Evolutionary conservation across 1,140 invertebrate genomes (phyloP).

Genomic region (Spodoptera frugiperda): DNA sequence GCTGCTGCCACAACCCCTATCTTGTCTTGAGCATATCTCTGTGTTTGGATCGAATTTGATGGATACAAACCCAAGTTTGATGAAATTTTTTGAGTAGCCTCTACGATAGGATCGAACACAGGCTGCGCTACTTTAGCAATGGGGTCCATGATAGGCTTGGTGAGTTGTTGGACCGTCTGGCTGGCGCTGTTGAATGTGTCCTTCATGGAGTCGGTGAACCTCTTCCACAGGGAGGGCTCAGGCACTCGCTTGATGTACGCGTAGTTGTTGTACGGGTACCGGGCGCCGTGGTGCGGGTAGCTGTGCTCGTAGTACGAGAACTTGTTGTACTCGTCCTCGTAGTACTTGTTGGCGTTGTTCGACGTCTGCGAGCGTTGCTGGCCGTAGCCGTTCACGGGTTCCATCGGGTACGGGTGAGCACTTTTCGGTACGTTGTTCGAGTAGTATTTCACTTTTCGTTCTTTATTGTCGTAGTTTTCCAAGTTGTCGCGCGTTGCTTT

Average conservation of each 20-base stretch:
- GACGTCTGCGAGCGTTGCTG: conserved; percentile 84
- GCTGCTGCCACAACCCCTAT: conserved; percentile 88
- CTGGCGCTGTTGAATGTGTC: conserved; percentile 90
- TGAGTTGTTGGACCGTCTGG: conserved; percentile 89
- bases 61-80: conserved; percentile 90
- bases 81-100: conserved; percentile 92
- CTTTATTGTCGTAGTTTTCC: conserved; percentile 71
- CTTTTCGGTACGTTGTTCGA: conserved; percentile 76
- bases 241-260: conserved; percentile 85
- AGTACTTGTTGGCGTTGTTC: conserved; percentile 84
- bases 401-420: conserved; percentile 82
- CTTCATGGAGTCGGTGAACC: conserved; percentile 90
- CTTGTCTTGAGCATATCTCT: conserved; percentile 89
- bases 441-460: conserved; percentile 82
- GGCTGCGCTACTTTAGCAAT: conserved; percentile 89
- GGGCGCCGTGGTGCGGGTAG: conserved; percentile 67
- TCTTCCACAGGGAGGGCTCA: conserved; percentile 90
- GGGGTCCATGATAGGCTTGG: conserved; percentile 89
- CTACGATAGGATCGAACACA: conserved; percentile 90
- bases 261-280: conserved; percentile 86
- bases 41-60: conserved; percentile 74
- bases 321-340: conserved; percentile 84
- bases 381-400: conserved; percentile 83
- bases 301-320: conserved; percentile 84
- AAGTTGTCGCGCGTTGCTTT: conserved; percentile 86